A percentile compares a stretch with the other conserved stretches of the same genome.
phyloP scores from a whole-genome alignment of 2,888 invertebrate genomes.

The Dicranocentrus wangi region DNA sequence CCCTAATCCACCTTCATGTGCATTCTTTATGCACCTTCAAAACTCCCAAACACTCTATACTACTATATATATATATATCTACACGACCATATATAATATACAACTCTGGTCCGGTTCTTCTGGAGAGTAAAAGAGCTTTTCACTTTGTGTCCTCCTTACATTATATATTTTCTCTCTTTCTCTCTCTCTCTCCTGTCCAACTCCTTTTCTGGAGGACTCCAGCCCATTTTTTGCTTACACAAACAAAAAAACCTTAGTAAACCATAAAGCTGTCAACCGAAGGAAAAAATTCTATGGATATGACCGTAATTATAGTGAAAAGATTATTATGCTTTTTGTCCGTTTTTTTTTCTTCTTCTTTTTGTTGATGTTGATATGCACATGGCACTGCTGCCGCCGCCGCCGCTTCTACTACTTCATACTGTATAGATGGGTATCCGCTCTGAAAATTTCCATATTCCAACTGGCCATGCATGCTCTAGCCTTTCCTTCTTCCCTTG shows the following conservation, averaged over 20 bases:
- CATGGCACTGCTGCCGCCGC: background rate
- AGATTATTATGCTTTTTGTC: constrained; percentile 40
- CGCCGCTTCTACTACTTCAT: background rate
- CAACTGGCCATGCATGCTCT: background rate
- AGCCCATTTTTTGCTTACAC: constrained; percentile 33
- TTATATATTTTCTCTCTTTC: constrained; percentile 4
- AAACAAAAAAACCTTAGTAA: constrained; percentile 40
- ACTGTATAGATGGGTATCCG: no score
- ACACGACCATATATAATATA: no score
- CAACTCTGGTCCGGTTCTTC: no score
- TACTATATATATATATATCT: no score
- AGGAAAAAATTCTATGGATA: constrained; percentile 4
- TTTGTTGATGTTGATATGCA: background rate
- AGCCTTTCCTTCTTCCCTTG: no score
- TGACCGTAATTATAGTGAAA: constrained; percentile 42
- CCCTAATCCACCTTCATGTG: constrained; percentile 20
- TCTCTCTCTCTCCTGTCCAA: background rate
- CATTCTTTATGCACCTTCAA: constrained; percentile 12
- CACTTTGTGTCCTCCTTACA: background rate
- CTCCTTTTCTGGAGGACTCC: constrained; percentile 12
- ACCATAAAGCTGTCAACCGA: constrained; percentile 25
- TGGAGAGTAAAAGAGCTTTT: background rate
- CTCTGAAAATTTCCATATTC: no score
- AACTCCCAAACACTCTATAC: no score
- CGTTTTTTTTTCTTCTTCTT: background rate